Evolutionary conservation across 2,888 invertebrate species (phyloP).

Genomic region (Oasisia sp.): DNA sequence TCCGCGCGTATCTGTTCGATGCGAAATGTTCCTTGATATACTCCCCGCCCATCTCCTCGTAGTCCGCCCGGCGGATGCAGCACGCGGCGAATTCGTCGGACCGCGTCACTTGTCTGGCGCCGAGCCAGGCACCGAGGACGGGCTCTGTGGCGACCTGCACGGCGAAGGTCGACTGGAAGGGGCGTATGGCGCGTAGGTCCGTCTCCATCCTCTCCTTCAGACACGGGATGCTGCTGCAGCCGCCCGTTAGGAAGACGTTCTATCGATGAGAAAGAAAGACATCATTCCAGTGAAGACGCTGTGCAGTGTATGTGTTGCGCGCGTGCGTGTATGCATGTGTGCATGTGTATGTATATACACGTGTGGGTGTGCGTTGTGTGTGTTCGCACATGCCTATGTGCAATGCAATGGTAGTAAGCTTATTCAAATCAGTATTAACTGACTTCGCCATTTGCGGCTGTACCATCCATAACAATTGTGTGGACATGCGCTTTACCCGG

Average conservation of each 20-base stretch:
- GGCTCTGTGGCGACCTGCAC: slow-evolving; percentile 69
- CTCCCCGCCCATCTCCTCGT: slow-evolving; percentile 88
- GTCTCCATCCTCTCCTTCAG: slow-evolving; percentile 79
- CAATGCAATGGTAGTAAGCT: no score
- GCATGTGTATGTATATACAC: not conserved
- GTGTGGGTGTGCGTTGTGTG: not conserved
- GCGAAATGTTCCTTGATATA: slow-evolving; percentile 83
- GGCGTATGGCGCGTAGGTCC: slow-evolving; percentile 86
- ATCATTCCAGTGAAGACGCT: not conserved
- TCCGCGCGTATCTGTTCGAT: slow-evolving; percentile 72
- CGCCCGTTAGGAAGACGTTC: slow-evolving; percentile 88
- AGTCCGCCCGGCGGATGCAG: slow-evolving; percentile 77
- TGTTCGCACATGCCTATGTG: not conserved
- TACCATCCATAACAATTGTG: no score
- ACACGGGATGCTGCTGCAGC: slow-evolving; percentile 82
- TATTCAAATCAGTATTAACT: no score
- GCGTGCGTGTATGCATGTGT: not conserved
- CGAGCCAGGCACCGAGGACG: slow-evolving; percentile 84
- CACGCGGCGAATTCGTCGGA: slow-evolving; percentile 72
- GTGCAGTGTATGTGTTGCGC: not conserved
- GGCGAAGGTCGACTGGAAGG: slow-evolving; percentile 83
- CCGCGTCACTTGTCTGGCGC: slow-evolving; percentile 80
- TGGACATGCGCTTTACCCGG: no score
- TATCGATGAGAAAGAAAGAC: slow-evolving; percentile 48
- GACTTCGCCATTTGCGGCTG: no score